Evolutionary conservation across 2,113 vertebrate genomes (phyloP).

Genomic region (Corvus hawaiiensis): DNA sequence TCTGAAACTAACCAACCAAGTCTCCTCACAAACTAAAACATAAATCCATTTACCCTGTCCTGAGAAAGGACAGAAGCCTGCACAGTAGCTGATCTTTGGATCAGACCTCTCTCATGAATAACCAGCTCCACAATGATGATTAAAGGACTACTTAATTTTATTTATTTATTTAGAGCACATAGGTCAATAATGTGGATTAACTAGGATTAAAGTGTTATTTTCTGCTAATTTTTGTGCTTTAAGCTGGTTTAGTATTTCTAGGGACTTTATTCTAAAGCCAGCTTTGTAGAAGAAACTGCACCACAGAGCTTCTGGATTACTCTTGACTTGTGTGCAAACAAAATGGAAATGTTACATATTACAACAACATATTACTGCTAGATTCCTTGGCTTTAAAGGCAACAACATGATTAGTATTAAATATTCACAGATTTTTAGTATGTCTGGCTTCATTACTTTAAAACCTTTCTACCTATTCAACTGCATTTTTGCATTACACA

Average conservation of each 20-base stretch:
- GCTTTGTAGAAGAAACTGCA: conserved; percentile 29
- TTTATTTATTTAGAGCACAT: conserved; percentile 9
- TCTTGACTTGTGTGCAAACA: neutral
- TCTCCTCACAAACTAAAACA: conserved; percentile 15
- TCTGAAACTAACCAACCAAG: neutral
- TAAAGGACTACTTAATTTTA: conserved; percentile 4
- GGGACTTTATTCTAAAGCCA: conserved; percentile 48
- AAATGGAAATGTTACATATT: neutral
- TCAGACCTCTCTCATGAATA: neutral
- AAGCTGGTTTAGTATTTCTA: conserved; percentile 54
- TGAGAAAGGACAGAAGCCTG: neutral
- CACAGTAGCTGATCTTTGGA: neutral
- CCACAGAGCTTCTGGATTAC: neutral
- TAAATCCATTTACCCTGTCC: neutral
- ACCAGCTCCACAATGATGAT: neutral
- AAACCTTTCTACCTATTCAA: neutral
- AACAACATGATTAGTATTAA: neutral
- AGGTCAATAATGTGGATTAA: conserved; percentile 68
- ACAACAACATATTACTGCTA: neutral
- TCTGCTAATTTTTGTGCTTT: conserved; percentile 64
- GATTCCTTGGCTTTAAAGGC: neutral
- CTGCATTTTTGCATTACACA: neutral
- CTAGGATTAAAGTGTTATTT: conserved; percentile 64
- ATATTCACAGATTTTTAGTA: neutral
- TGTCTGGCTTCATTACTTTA: neutral